phyloP scores from a whole-genome alignment of 92 coral and sea anemone species.

The Palythoa grandis region DNA sequence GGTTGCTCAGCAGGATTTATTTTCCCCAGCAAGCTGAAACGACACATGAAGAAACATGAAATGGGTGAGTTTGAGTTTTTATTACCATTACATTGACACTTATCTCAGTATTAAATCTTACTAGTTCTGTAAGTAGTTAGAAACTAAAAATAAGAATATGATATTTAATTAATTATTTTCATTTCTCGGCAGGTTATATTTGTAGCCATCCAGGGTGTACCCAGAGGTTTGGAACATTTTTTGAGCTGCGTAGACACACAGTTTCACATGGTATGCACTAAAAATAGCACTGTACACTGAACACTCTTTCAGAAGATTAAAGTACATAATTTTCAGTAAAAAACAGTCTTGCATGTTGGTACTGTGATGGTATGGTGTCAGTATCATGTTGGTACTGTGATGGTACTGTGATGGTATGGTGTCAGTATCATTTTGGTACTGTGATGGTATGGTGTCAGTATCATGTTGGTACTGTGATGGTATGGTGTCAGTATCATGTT shows the following conservation, averaged over 20 bases:
- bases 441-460: too few relatives aligned
- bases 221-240: slow-evolving; percentile 62
- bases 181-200: slow-evolving; percentile 59
- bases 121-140: too few relatives aligned
- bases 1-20: slow-evolving; percentile 72
- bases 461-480: too few relatives aligned
- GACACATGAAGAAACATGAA: slow-evolving; percentile 80
- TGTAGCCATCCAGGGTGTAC: slow-evolving; percentile 74
- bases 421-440: too few relatives aligned
- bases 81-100: background rate
- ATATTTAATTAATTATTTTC: background rate
- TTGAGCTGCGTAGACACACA: slow-evolving; percentile 61
- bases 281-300: background rate
- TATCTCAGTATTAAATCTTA: background rate
- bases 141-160: too few relatives aligned
- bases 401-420: too few relatives aligned
- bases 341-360: background rate
- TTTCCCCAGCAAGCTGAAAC: slow-evolving; percentile 33
- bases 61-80: slow-evolving; percentile 39
- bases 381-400: too few relatives aligned
- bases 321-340: background rate
- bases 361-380: too few relatives aligned
- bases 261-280: slow-evolving; percentile 64
- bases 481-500: too few relatives aligned
- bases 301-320: background rate